Conservation (phyloP, 2,888 invertebrate genomes). For the Agelastica alni region DNA sequence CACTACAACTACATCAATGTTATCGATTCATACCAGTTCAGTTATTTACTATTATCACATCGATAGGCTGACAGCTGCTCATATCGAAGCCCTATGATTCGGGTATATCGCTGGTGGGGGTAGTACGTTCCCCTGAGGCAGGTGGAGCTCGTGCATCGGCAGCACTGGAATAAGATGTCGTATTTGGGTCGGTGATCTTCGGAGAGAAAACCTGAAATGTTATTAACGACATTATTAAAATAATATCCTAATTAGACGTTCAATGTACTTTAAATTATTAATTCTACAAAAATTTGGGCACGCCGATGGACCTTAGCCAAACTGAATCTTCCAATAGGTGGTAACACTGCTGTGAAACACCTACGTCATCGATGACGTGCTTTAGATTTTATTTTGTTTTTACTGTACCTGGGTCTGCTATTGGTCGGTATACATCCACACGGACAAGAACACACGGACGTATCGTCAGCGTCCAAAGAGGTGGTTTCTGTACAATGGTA, state of each 20-base stretch:
- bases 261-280: no score
- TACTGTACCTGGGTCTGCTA: constrained; percentile 52
- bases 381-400: no score
- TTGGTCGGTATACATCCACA: constrained; percentile 55
- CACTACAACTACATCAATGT: constrained; percentile 11
- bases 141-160: constrained; percentile 57
- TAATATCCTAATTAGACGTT: no score
- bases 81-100: constrained; percentile 57
- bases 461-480: constrained; percentile 55
- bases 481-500: constrained; percentile 57
- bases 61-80: constrained; percentile 39
- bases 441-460: constrained; percentile 57
- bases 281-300: no score
- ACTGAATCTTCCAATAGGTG: no score
- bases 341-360: no score
- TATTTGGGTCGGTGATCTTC: constrained; percentile 55
- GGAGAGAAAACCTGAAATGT: constrained; percentile 51
- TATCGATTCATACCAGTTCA: constrained; percentile 28
- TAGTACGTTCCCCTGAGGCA: constrained; percentile 51
- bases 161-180: constrained; percentile 54
- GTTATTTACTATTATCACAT: constrained; percentile 44
- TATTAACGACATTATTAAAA: constrained; percentile 6
- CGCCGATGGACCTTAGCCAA: no score
- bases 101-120: constrained; percentile 57
- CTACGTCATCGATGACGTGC: no score